phyloP scores from a whole-genome alignment of 2,113 vertebrate genomes.

The Chamaea fasciata region DNA sequence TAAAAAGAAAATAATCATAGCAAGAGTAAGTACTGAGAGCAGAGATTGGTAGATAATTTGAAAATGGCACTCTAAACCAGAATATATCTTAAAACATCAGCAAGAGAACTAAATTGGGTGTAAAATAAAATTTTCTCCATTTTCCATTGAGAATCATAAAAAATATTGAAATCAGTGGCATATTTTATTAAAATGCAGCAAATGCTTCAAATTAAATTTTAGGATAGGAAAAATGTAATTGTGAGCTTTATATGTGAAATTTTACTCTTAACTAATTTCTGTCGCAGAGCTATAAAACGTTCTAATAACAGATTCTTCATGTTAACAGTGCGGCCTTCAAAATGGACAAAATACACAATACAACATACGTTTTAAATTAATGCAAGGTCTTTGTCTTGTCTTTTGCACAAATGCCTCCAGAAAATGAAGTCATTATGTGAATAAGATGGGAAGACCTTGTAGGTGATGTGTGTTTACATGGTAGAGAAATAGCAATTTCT shows the following conservation, averaged over 20 bases:
- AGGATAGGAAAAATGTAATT: background rate
- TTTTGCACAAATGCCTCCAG: background rate
- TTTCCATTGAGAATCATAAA: background rate
- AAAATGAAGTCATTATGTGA: background rate
- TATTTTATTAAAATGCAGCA: constrained; percentile 13
- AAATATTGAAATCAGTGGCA: background rate
- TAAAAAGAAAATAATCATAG: constrained; percentile 20
- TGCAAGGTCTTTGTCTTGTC: background rate
- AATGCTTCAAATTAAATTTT: constrained; percentile 2
- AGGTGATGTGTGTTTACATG: background rate
- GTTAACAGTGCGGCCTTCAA: background rate
- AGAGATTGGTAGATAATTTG: background rate
- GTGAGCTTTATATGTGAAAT: background rate
- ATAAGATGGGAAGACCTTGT: background rate
- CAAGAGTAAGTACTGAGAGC: background rate
- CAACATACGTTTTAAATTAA: background rate
- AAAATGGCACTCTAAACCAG: background rate
- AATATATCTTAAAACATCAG: background rate
- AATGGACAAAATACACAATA: background rate
- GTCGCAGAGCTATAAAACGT: background rate
- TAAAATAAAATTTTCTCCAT: background rate
- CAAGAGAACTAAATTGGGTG: background rate
- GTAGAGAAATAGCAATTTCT: background rate
- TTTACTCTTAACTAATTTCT: background rate
- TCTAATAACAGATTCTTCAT: background rate